Evolutionary conservation across 1,140 invertebrate genomes (phyloP), one percentile per base, ranked within the genome.

Genomic region (Stenopsyche tienmushanensis): DNA sequence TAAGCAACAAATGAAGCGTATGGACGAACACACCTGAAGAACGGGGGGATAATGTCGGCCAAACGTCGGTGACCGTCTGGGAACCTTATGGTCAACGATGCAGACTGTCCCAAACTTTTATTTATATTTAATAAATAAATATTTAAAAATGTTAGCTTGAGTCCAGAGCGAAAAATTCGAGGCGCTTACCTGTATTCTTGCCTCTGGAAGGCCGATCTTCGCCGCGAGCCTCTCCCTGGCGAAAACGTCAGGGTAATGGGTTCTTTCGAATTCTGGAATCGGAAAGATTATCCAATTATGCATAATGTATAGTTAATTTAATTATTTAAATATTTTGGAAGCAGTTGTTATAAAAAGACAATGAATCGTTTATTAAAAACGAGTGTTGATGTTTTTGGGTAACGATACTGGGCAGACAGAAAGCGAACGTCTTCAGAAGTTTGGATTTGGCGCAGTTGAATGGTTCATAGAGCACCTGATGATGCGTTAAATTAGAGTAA

Each of bases 161-260:
- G 18, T 3, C n/a, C n/a, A 44, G 18, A 2, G 13, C n/a, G 3
- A 44, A 3, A 44, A 17, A 3, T 13, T 13, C 41, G 3, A 47
- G 44, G 25, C 0, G 7, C 58, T 84, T 81, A 92, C 90, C 88
- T 99, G 97, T 85, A 99, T 99, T 80, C 97, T 84, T 25, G 96
- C 96, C 83, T 99, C 97, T 9, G 96, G 96, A 64, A 99, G 86
- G 52, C 94, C 93, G 74, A 99, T 98, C 81, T 97, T 98, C 47
- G 91, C 91, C 3, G 97, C 97, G 60, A 99, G 84, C 73, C 94
- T 81, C 79, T 99, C 97, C 64, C 97, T 83, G 0, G 96, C 95
- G 82, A 98, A 98, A 1, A 98, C 96, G 77, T 97, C 95, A 29
- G 94, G 94, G 74, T 93, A 93, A 64, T 81, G 80, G 0, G 80